Evolutionary conservation across 2,113 vertebrate genomes (phyloP), one percentile per base, ranked within the genome.

Genomic region (Leucopsar rothschildi): DNA sequence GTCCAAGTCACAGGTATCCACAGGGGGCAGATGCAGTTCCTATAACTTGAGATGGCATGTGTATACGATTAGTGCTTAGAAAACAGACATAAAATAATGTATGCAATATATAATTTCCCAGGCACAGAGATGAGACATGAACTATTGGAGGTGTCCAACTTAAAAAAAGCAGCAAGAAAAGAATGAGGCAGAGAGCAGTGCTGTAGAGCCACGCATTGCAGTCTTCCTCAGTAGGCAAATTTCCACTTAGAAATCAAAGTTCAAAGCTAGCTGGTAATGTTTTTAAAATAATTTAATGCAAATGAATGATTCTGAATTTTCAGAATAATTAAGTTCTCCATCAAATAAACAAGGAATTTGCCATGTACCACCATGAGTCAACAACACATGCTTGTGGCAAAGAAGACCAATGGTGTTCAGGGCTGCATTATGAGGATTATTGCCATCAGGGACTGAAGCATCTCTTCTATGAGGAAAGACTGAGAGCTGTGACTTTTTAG

Each of bases 11-110:
- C 42, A 49, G 42, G 24, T 75, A 49, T 11, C 9, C 61, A 68
- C 17, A 42, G 21, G 44, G 25, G 0, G 1, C 17, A 59, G 14
- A 37, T 37, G 21, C 2, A 31, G 11, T 12, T 44, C 31, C 22
- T 60, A 4, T 27, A 44, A 33, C 17, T 33, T 59, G 53, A 37
- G 53, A 18, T 60, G 15, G 5, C 31, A 44, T 15, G 5, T 9
- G 3, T 76, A 8, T 40, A 44, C 4, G 14, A 63, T 15, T 13
- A 35, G 10, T 44, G 14, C 2, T 4, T 5, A 35, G 19, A 77
- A 71, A 68, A 7, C 17, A 75, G 31, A 33, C 35, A 28, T 10
- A 56, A 86, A 80, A 57, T 45, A 0, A n/a, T 29, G 12, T 8
- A 28, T 39, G 5, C 37, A 31, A 47, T 15, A 16, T 35, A 14